A percentile compares a stretch with the other conserved stretches of the same genome.
Evolutionary conservation across 2,888 invertebrate genomes (phyloP).

Genomic region (Caenorhabditis sp.): DNA sequence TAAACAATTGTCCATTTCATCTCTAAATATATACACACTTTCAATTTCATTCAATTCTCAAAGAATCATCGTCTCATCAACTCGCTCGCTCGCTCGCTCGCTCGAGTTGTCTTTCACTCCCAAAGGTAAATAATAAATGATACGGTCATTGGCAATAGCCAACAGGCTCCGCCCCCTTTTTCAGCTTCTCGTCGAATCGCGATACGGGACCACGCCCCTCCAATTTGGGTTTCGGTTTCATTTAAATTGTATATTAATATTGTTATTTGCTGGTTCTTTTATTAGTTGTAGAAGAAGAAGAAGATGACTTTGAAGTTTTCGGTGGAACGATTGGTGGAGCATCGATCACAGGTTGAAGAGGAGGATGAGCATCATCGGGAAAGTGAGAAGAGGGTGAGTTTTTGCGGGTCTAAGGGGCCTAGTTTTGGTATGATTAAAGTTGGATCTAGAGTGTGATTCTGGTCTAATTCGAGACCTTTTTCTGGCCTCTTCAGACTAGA

Average conservation of each 20-base stretch:
- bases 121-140: neutral
- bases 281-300: neutral
- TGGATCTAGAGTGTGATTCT: neutral
- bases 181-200: neutral
- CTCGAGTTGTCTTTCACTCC: too few species aligned
- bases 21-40: neutral
- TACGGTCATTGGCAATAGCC: slow-evolving; percentile 16
- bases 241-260: slow-evolving; percentile 5
- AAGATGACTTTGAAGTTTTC: slow-evolving; percentile 52
- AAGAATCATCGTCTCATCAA: slow-evolving; percentile 9
- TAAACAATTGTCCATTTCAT: neutral
- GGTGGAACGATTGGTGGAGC: slow-evolving; percentile 47
- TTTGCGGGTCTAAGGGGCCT: too few species aligned
- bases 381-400: neutral
- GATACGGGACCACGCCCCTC: neutral
- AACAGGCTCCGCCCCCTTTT: slow-evolving; percentile 10
- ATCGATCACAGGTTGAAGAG: slow-evolving; percentile 16
- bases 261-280: neutral
- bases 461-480: too few species aligned
- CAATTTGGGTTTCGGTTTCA: neutral
- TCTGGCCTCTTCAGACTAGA: too few species aligned
- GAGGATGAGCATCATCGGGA: neutral
- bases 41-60: slow-evolving; percentile 10
- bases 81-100: too few species aligned
- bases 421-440: too few species aligned